Percentiles rank a stretch among this genome's conserved stretches.
phyloP scores from a whole-genome alignment of 2,797 vertebrate species.

The Molothrus ater region DNA sequence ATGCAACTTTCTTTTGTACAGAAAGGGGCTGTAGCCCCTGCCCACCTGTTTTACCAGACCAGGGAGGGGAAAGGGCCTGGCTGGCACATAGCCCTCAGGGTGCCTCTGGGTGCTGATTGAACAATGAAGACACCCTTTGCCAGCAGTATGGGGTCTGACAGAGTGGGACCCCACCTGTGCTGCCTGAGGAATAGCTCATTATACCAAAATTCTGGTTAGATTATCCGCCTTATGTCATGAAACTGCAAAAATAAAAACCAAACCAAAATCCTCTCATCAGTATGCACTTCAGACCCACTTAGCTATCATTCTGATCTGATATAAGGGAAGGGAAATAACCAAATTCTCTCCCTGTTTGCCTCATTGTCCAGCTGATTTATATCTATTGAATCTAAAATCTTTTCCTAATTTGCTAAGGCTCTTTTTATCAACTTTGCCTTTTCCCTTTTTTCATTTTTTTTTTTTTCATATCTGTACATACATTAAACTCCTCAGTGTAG shows the following conservation, averaged over 20 bases:
- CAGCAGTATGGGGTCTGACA: not conserved
- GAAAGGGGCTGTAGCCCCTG: not conserved
- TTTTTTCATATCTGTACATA: not conserved
- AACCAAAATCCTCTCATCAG: not conserved
- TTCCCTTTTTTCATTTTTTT: not conserved
- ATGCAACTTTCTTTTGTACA: not conserved
- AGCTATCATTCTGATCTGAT: not conserved
- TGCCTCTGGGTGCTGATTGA: not conserved
- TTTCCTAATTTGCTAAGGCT: not conserved
- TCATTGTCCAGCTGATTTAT: not conserved
- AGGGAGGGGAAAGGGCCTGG: not conserved
- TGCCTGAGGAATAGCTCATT: not conserved
- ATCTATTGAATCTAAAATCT: not conserved
- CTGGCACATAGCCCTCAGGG: not conserved
- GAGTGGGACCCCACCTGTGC: not conserved
- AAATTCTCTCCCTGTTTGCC: not conserved
- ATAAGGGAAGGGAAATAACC: not conserved
- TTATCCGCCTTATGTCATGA: not conserved
- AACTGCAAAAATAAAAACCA: not conserved
- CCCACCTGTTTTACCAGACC: not conserved
- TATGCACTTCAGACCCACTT: not conserved
- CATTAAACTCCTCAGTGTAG: not conserved
- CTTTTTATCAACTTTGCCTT: not conserved
- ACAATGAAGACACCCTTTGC: not conserved
- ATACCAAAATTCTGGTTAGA: not conserved